Base-by-base conservation (phyloP, 2,888 invertebrate species). In the Thymelicus sylvestris region DNA sequence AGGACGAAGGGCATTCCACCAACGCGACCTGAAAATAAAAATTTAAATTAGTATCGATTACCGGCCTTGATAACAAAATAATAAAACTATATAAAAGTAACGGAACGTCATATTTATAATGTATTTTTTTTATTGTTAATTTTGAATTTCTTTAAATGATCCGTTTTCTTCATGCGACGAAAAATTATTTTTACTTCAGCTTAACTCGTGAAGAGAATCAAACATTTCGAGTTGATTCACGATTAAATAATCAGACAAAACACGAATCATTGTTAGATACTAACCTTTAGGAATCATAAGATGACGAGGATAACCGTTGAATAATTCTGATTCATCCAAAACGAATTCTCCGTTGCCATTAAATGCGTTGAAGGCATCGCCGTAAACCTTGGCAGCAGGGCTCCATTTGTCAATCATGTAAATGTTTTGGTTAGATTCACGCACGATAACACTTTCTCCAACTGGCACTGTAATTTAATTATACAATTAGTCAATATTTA, bases 1-100 rank as follows among this genome's bases (percentile, higher is more conserved):
- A 96, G 83, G 75, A 95, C 93, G 84, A 95, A 95, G 24, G 95
- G 94, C 92, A 95, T 94, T 74, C 96, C 96, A 39, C 83, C 84
- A 61, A 86, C 80, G 76, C 86, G 89, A 83, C 92, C 92, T 92
- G 78, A 2, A 73, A 67, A 71, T 8, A 24, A 67, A 63, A 52
- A 12, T 39, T 47, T 12, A 52, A 60, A 55, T 47, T 48, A 69
- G 38, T 50, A 47, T 15, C 10, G 0, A 47, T 47, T 12, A 62
- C 0, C 59, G 0, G 13, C 31, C 4, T 31, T 31, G 3, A 0
- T 31, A 2, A 31, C 5, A 31, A 31, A n/a, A 31, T 31, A 31
- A 5, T 31, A 31, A 5, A 31, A n/a, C n/a, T n/a, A n/a, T n/a
- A n/a, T n/a, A n/a, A 31, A 31, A 31, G 31, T 31, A 31, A 31